Evolutionary conservation across 2,797 vertebrate genomes (phyloP).

Genomic region (Smutsia gigantea): DNA sequence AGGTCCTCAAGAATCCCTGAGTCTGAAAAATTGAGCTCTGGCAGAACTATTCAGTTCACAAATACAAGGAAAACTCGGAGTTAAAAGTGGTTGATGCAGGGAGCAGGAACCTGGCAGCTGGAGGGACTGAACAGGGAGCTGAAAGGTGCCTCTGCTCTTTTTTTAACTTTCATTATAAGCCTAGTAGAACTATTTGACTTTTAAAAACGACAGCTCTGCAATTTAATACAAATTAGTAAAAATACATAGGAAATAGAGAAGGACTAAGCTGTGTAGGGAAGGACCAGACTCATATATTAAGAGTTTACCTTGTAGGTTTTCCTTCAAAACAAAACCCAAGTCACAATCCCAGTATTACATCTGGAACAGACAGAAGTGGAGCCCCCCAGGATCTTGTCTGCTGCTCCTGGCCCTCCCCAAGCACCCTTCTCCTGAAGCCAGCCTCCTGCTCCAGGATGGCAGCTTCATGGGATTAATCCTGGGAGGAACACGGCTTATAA

Average conservation of each 20-base stretch:
- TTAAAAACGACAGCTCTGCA: background rate
- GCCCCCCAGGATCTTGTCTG: background rate
- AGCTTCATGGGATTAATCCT: background rate
- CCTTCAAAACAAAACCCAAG: background rate
- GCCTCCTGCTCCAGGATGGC: background rate
- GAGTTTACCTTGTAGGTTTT: background rate
- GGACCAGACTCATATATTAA: background rate
- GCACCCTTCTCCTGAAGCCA: background rate
- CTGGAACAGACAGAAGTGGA: background rate
- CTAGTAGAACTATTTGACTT: background rate
- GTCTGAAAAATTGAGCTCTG: background rate
- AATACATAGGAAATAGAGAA: background rate
- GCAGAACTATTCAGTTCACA: background rate
- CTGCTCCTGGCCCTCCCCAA: fast-evolving
- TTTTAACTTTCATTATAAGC: background rate
- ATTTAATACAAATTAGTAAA: background rate
- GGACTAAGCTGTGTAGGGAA: background rate
- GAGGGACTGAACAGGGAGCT: background rate
- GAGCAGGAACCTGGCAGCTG: background rate
- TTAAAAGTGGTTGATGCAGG: background rate
- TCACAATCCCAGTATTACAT: background rate
- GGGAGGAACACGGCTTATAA: background rate
- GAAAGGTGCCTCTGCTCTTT: background rate
- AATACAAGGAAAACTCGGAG: background rate
- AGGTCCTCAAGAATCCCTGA: background rate